Percentiles rank a stretch among this genome's conserved stretches.
Conservation (phyloP, 2,888 invertebrate genomes). For the Laspeyria flexula region DNA sequence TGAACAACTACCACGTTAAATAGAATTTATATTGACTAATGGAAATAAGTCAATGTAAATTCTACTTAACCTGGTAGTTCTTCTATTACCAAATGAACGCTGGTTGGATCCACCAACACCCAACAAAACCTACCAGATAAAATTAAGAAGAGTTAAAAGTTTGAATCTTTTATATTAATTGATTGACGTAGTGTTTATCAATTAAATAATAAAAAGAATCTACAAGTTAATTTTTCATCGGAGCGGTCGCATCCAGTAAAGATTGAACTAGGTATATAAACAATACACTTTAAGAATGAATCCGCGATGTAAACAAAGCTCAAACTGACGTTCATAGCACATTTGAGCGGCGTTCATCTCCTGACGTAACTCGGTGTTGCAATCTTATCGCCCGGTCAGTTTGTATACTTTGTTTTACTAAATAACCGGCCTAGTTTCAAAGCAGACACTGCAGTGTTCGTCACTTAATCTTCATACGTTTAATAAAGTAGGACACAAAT, state of each 20-base stretch:
- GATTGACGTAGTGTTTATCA: too few species aligned
- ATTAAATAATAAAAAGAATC: too few species aligned
- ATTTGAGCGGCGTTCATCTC: constrained; percentile 29
- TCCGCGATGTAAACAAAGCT: constrained; percentile 35
- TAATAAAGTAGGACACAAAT: background rate
- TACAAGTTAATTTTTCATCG: too few species aligned
- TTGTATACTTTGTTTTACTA: constrained; percentile 19
- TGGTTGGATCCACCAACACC: too few species aligned
- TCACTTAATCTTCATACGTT: background rate
- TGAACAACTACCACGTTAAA: too few species aligned
- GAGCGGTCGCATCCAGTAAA: constrained; percentile 26
- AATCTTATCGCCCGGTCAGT: constrained; percentile 19
- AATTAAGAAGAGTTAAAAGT: too few species aligned
- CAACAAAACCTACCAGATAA: too few species aligned
- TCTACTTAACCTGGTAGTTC: too few species aligned
- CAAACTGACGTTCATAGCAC: constrained; percentile 17
- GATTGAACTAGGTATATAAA: constrained; percentile 5
- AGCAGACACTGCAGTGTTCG: background rate
- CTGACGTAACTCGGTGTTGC: constrained; percentile 31
- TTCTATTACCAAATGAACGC: too few species aligned
- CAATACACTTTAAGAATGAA: constrained; percentile 28
- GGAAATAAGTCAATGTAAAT: too few species aligned
- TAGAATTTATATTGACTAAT: too few species aligned
- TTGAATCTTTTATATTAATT: too few species aligned
- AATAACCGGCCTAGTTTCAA: constrained; percentile 14